Base-by-base conservation (phyloP, 2,113 vertebrate genomes). In the Zosterops borbonicus region DNA sequence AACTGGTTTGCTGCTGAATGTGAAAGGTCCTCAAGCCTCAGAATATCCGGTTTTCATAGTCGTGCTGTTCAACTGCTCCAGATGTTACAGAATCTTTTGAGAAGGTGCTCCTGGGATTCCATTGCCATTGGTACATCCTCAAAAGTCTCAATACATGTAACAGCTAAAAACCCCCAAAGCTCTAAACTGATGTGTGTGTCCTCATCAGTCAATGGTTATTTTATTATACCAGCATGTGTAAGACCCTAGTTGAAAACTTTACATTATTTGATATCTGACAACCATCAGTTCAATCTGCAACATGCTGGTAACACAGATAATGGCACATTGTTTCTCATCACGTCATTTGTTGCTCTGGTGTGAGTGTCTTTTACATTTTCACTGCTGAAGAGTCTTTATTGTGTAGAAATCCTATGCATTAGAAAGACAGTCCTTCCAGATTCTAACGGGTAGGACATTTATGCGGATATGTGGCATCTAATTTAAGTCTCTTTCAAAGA, bases 101-200 rank as follows among this genome's bases (percentile, higher is more conserved):
- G 20, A 79, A 63, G 20, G 4, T 59, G 33, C 21, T 88, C 5
- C 10, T 70, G 49, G 18, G 22, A 59, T 82, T 71, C 20, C n/a
- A 12, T 6, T 71, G 33, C 17, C 0, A 1, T 44, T 55, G 1
- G 5, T 37, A 41, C 7, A 12, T 10, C 18, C 23, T 80, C 18
- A 79, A 5, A 88, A 79, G 18, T 68, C 58, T 76, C 44, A 68
- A 42, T 8, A 6, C 13, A 4, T 2, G 2, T 47, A 52, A 65
- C 67, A 84, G 28, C 6, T 53, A 28, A 9, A 60, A 65, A n/a
- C 1, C 21, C 8, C 15, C 56, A 60, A 68, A 22, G 1, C 46
- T 92, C 50, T 73, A 64, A 22, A 44, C 8, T 0, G 1, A 41
- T 31, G 2, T 28, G 5, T 2, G 1, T 58, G 7, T 44, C 35